A percentile compares a stretch with the other conserved stretches of the same genome.
Evolutionary conservation across 1,140 invertebrate genomes (phyloP).

Genomic region (Aporrectodea caliginosa): DNA sequence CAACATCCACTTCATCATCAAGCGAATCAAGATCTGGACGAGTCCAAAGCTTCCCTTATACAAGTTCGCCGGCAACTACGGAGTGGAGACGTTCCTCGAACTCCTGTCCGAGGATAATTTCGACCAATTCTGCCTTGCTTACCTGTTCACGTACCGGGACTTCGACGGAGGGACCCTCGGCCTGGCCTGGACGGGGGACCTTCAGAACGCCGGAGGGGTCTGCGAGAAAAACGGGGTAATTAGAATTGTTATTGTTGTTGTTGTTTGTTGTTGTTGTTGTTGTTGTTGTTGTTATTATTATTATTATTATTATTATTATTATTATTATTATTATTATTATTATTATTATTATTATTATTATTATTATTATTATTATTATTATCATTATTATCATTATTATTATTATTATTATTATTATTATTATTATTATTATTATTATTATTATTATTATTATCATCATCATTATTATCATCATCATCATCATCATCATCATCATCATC

Average conservation of each 20-base stretch:
- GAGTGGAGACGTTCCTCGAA: slow-evolving; percentile 94
- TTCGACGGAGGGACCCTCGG: slow-evolving; percentile 93
- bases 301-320: not conserved
- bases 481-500: no score
- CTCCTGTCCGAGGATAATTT: slow-evolving; percentile 89
- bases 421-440: not conserved
- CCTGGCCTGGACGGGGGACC: slow-evolving; percentile 82
- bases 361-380: not conserved
- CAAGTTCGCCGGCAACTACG: slow-evolving; percentile 85
- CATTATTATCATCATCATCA: not conserved
- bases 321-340: not conserved
- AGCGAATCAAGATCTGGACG: slow-evolving; percentile 88
- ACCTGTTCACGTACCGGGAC: slow-evolving; percentile 96
- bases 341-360: slow-evolving; percentile 1
- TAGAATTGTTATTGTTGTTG: not conserved
- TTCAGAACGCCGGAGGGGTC: slow-evolving; percentile 89
- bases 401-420: not conserved
- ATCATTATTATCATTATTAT: not conserved
- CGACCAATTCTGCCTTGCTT: slow-evolving; percentile 93
- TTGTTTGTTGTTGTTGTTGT: slow-evolving; percentile 4
- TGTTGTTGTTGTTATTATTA: slow-evolving; percentile 4
- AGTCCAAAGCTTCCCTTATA: slow-evolving; percentile 77
- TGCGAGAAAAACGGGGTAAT: slow-evolving; percentile 78
- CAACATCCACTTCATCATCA: slow-evolving; percentile 94
- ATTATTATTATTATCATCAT: not conserved